These are phyloP conservation scores for Lingula anatina DNA, from an alignment of 2,888 invertebrate species.

Conservation along the genomic window DNA sequence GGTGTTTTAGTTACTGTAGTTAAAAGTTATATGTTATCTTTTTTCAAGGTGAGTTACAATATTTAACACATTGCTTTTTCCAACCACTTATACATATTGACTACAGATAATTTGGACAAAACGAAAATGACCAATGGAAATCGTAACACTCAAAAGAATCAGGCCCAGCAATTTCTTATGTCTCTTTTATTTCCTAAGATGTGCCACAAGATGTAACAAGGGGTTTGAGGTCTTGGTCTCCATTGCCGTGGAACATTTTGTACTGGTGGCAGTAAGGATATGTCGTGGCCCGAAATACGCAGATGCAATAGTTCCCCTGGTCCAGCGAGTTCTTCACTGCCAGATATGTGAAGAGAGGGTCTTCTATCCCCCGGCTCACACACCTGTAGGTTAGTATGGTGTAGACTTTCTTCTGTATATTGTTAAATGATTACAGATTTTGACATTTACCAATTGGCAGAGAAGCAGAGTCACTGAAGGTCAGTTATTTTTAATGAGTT, in stretches of 20 bases:
- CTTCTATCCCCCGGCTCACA: slow-evolving; percentile 22
- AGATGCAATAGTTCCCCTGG: slow-evolving; percentile 17
- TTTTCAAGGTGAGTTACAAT: no score
- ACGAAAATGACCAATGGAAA: no score
- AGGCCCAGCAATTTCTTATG: no score
- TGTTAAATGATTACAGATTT: background rate
- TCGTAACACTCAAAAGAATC: no score
- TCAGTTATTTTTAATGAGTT: background rate
- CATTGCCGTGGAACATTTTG: slow-evolving; percentile 28
- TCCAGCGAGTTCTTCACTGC: slow-evolving; percentile 35
- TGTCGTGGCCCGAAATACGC: slow-evolving; percentile 27
- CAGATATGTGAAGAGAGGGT: slow-evolving; percentile 41
- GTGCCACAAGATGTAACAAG: slow-evolving; percentile 37
- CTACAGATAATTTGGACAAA: no score
- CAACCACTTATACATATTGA: no score
- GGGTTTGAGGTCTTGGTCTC: slow-evolving; percentile 36
- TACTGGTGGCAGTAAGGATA: slow-evolving; percentile 31
- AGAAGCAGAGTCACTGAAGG: background rate
- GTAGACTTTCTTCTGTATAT: background rate
- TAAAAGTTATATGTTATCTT: no score
- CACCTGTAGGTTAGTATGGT: slow-evolving; percentile 24
- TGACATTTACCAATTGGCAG: background rate
- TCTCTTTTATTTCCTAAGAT: no score
- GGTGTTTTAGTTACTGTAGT: no score
- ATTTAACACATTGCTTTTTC: no score